These are phyloP conservation scores for Xenopus petersii DNA, from an alignment of 2,797 vertebrate species.

Conservation along the genomic window DNA sequence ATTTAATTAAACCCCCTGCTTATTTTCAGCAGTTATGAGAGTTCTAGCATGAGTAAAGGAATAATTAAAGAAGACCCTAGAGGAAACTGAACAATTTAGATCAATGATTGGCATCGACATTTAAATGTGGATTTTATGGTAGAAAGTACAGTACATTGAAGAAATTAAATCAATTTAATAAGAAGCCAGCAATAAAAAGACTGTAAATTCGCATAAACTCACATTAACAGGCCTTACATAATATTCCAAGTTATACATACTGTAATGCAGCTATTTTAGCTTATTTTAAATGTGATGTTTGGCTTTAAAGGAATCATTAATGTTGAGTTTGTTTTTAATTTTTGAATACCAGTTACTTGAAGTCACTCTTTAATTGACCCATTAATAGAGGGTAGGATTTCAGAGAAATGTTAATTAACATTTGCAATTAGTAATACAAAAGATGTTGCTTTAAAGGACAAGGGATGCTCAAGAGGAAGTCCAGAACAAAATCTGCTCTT, in stretches of 20 bases:
- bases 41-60: slow-evolving; percentile 21
- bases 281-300: slow-evolving; percentile 6
- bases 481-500: slow-evolving; percentile 63
- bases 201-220: not conserved
- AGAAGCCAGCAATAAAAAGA: not conserved
- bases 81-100: slow-evolving; percentile 34
- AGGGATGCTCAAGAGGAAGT: slow-evolving; percentile 56
- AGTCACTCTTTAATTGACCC: slow-evolving; percentile 65
- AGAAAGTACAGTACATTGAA: not conserved
- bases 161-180: slow-evolving; percentile 7
- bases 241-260: not conserved
- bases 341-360: slow-evolving; percentile 8
- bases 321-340: not conserved
- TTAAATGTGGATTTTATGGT: slow-evolving; percentile 22
- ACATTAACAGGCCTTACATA: not conserved
- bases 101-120: slow-evolving; percentile 25
- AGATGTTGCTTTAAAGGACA: slow-evolving; percentile 57
- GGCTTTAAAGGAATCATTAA: not conserved
- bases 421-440: slow-evolving; percentile 67
- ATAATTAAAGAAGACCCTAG: slow-evolving; percentile 24
- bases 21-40: slow-evolving; percentile 8
- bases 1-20: slow-evolving; percentile 38
- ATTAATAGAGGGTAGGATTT: slow-evolving; percentile 63
- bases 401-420: slow-evolving; percentile 72
- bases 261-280: not conserved